Evolutionary conservation across 1,140 invertebrate genomes (phyloP).

Genomic region (Sweltsa coloradensis): DNA sequence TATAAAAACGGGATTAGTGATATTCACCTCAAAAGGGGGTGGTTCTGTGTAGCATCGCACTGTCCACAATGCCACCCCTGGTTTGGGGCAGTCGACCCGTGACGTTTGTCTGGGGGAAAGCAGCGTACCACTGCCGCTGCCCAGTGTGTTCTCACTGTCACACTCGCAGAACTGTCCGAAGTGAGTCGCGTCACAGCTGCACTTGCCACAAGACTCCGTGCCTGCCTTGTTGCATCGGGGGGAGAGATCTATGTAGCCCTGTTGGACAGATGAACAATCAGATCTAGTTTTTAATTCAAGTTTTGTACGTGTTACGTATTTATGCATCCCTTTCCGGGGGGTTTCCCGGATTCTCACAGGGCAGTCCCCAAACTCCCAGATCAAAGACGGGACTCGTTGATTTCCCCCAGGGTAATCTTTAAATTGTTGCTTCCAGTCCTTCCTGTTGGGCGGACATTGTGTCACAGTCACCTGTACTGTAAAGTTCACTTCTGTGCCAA

Average conservation of each 20-base stretch:
- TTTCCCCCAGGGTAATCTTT: slow-evolving; percentile 83
- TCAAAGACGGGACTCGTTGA: slow-evolving; percentile 74
- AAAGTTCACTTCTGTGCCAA: slow-evolving; percentile 56
- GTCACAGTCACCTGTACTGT: slow-evolving; percentile 56
- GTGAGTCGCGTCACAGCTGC: slow-evolving; percentile 61
- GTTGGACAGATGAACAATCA: too few species aligned
- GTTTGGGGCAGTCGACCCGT: too few species aligned
- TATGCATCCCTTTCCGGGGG: too few species aligned
- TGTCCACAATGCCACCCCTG: too few species aligned
- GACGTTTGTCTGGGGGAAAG: too few species aligned
- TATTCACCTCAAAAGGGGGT: too few species aligned
- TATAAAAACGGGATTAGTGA: too few species aligned
- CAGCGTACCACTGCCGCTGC: too few species aligned
- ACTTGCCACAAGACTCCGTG: slow-evolving; percentile 75
- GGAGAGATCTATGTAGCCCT: too few species aligned
- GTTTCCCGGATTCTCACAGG: slow-evolving; percentile 60
- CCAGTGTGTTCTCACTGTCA: slow-evolving; percentile 41
- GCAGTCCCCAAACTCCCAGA: slow-evolving; percentile 77
- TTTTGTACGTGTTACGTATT: too few species aligned
- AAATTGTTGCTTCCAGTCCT: slow-evolving; percentile 69
- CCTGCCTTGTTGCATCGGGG: slow-evolving; percentile 57
- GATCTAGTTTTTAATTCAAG: too few species aligned
- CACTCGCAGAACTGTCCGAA: slow-evolving; percentile 86
- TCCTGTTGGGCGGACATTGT: slow-evolving; percentile 56
- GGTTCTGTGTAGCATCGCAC: too few species aligned